Evolutionary conservation across 2,888 invertebrate species (phyloP), one percentile per base, ranked within the genome.

Genomic region (Diaperis boleti): DNA sequence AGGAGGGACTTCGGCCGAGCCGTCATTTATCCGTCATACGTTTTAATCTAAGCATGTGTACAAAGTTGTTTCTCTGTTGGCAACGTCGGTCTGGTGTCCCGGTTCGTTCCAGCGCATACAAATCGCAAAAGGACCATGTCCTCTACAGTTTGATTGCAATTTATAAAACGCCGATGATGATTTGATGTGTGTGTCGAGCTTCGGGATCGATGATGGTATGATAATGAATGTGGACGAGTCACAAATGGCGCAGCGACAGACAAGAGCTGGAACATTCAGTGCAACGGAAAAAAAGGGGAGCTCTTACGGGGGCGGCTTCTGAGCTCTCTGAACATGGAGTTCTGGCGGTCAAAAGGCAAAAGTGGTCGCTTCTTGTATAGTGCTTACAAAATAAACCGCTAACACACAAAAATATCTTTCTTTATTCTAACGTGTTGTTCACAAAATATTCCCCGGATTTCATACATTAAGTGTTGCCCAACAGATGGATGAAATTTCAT

Each of bases 1-100:
- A 86, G 87, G 88, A 89, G 86, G 88, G 86, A 80, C 75, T 67
- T 80, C 80, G 80, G 81, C 81, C 81, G 81, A 82, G 82, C 82
- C 81, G 81, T 81, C 81, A 78, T 74, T 73, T 73, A 69, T 69
- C 69, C 70, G 74, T 73, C 72, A 18, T 35, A 35, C 29, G 68
- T 37, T 60, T 18, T 35, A 26, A 70, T 14, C n/a, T n/a, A n/a
- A n/a, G n/a, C n/a, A 11, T 69, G 76, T 75, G 76, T 76, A 70
- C 76, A 77, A 77, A 76, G 76, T 77, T 76, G 77, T 77, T 77
- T 76, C 76, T 71, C 70, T 72, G 65, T 66, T 49, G 54, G 26
- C 18, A 45, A n/a, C 45, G 41, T 62, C 49, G 33, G n/a, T 37
- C 59, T 29, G 54, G 42, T 50, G 33, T 59, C 37, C 17, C 33